These are phyloP conservation scores for Nymphalis urticae DNA, from an alignment of 2,888 invertebrate species.

Conservation along the genomic window DNA sequence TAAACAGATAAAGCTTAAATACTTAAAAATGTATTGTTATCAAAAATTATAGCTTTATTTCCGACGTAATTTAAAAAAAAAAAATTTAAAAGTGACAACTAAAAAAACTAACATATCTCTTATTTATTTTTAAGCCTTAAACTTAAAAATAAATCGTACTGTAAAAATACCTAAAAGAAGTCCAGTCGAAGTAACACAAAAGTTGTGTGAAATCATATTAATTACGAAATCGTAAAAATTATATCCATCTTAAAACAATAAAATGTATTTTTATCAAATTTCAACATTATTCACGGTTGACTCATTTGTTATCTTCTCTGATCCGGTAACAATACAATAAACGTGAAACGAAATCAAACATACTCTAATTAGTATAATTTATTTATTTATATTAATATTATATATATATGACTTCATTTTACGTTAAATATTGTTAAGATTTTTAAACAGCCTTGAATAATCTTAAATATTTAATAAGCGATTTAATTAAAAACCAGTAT, in stretches of 20 bases:
- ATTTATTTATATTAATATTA: slow-evolving; percentile 20
- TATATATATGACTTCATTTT: background rate
- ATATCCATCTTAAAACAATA: background rate
- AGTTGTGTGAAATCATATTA: too few species aligned
- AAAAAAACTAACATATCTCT: too few species aligned
- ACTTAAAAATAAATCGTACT: too few species aligned
- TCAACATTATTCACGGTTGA: slow-evolving; percentile 17
- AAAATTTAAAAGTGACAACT: too few species aligned
- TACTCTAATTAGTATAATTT: slow-evolving; percentile 20
- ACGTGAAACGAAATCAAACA: slow-evolving; percentile 6
- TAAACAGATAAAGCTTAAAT: too few species aligned
- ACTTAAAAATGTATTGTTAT: too few species aligned
- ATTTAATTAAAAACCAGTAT: background rate
- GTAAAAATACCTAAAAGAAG: too few species aligned
- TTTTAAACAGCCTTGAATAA: background rate
- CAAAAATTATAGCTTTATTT: too few species aligned
- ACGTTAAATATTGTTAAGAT: background rate
- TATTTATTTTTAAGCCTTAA: too few species aligned
- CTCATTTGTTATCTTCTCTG: slow-evolving; percentile 21
- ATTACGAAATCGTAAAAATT: background rate
- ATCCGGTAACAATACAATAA: slow-evolving; percentile 18
- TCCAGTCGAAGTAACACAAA: too few species aligned
- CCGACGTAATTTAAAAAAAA: too few species aligned
- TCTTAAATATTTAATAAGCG: slow-evolving; percentile 2
- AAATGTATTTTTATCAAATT: slow-evolving; percentile 8